Evolutionary conservation across 1,140 invertebrate species (phyloP), one percentile per base, ranked within the genome.

Genomic region (Caenorhabditis briggsae): DNA sequence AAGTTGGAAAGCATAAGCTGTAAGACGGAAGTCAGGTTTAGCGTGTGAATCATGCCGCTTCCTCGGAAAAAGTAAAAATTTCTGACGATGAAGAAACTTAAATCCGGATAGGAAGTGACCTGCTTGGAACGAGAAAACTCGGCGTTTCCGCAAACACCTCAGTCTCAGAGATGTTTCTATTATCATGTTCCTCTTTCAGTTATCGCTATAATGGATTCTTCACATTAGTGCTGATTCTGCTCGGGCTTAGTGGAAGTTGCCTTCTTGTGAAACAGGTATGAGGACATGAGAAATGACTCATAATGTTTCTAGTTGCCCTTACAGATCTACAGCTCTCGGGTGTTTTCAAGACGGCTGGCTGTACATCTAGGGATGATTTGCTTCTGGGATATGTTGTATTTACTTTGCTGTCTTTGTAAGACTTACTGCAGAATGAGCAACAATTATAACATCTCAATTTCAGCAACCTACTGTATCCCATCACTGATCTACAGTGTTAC

Each of bases 321-420:
- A 86, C 70, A 92, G 90, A 90, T 92, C 46, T 86, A 84, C 18
- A 85, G 88, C 43, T 90, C 91, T 6, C 88, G 88, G n/a, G 88
- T 89, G 50, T 92, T 92, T 82, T 92, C 91, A 16, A 89, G 88
- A 41, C 90, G 91, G 7, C 64, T 92, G 41, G 91, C 91, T 6
- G 85, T 84, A n/a, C 91, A 92, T 84, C 86, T 92, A 59, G 84
- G 56, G 9, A 90, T 91, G 87, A 87, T 92, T n/a, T 92, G 91
- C 86, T 43, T 91, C 14, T 92, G 91, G 91, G 91, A 92, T 86
- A 92, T 90, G 83, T 46, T 84, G 18, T 84, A 90, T 43, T 70
- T 90, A 12, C 48, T 90, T 25, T 87, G 89, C 55, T 90, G 89
- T 53, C 83, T 90, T 23, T 61, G 83, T 89, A 83, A 53, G 85